phyloP scores from a whole-genome alignment of 2,888 invertebrate species.

The Meta bourneti region DNA sequence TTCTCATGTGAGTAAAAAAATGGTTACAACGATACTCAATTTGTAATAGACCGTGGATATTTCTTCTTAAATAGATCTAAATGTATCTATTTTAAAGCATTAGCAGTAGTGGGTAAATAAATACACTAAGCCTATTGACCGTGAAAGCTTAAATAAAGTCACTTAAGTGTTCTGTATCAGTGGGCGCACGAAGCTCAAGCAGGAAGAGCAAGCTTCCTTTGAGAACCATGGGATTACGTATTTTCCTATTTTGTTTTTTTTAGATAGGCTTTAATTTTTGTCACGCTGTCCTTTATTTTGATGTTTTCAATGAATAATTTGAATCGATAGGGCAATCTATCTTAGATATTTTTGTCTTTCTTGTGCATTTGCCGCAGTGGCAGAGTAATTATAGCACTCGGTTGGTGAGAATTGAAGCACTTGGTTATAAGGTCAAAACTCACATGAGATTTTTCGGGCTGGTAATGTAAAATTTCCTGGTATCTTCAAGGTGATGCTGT shows the following conservation, averaged over 20 bases:
- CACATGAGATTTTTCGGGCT: too few relatives aligned
- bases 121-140: not conserved
- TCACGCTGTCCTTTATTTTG: too few relatives aligned
- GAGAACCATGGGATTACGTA: not conserved
- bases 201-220: not conserved
- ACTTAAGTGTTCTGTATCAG: not conserved
- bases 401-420: too few relatives aligned
- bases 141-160: constrained; percentile 7
- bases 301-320: too few relatives aligned
- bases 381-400: too few relatives aligned
- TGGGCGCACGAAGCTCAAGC: not conserved
- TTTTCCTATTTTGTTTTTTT: not conserved
- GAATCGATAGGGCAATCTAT: too few relatives aligned
- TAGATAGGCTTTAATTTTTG: too few relatives aligned
- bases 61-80: not conserved
- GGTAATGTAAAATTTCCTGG: too few relatives aligned
- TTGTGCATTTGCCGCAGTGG: too few relatives aligned
- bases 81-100: not conserved
- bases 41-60: constrained; percentile 20
- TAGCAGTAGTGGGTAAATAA: not conserved
- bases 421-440: too few relatives aligned
- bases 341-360: too few relatives aligned
- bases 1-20: not conserved
- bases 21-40: not conserved
- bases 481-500: too few relatives aligned